Conservation (phyloP, 2,113 vertebrate species). For the Pandion haliaetus region DNA sequence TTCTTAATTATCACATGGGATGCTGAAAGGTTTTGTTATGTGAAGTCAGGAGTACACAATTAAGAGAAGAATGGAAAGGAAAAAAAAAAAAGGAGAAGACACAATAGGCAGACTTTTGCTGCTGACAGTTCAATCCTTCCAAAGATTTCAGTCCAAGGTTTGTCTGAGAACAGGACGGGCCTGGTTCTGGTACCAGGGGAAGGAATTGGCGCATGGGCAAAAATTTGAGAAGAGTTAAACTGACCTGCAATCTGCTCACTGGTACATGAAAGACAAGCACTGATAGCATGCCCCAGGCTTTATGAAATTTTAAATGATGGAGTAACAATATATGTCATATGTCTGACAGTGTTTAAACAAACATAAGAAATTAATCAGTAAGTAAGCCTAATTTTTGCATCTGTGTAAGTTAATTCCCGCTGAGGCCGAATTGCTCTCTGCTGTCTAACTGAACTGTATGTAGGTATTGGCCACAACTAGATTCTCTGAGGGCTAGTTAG, state of each 20-base stretch:
- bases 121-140: not conserved
- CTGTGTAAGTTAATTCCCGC: not conserved
- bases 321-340: not conserved
- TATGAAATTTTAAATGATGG: not conserved
- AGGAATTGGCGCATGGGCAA: not conserved
- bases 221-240: not conserved
- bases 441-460: not conserved
- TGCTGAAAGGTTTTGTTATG: not conserved
- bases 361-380: not conserved
- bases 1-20: not conserved
- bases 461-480: not conserved
- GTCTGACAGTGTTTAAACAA: not conserved
- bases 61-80: not conserved
- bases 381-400: not conserved
- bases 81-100: not conserved
- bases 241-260: not conserved
- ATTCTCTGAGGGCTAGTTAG: not conserved
- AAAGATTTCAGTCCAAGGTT: not conserved
- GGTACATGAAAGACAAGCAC: not conserved
- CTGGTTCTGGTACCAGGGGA: not conserved
- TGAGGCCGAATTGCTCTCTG: not conserved
- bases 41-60: not conserved
- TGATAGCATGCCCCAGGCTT: not conserved
- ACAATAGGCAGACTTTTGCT: not conserved
- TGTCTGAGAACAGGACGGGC: not conserved